Conservation (phyloP, 2,113 vertebrate species). For the Delphinapterus leucas region DNA sequence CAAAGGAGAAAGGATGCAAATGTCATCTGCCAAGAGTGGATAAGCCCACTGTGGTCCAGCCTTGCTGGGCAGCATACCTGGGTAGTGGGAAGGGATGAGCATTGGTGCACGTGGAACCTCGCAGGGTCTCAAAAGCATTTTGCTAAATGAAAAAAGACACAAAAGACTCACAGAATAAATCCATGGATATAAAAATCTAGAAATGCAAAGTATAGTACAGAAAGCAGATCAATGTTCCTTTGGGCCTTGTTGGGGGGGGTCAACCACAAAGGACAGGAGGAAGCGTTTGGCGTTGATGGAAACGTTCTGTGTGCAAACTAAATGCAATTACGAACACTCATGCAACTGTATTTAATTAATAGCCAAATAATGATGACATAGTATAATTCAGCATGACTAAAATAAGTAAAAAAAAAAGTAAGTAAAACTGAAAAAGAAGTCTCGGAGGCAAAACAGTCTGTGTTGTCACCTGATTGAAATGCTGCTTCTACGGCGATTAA, state of each 20-base stretch:
- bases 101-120: fast-evolving
- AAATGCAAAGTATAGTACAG: neutral
- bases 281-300: fast-evolving
- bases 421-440: neutral
- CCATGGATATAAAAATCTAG: neutral
- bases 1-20: neutral
- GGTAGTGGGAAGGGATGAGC: fast-evolving
- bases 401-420: neutral
- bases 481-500: fast-evolving
- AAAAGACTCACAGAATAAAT: neutral
- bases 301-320: fast-evolving
- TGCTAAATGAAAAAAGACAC: neutral
- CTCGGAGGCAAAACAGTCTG: neutral
- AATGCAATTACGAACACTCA: fast-evolving
- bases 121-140: no score
- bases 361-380: neutral
- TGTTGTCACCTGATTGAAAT: neutral
- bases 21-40: fast-evolving
- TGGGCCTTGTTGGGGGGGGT: neutral
- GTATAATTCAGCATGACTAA: neutral
- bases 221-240: neutral
- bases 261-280: neutral
- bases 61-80: fast-evolving
- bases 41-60: fast-evolving
- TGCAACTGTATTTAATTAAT: fast-evolving